Evolutionary conservation across 2,797 vertebrate species (phyloP).

Genomic region (Sebastes oblongus): DNA sequence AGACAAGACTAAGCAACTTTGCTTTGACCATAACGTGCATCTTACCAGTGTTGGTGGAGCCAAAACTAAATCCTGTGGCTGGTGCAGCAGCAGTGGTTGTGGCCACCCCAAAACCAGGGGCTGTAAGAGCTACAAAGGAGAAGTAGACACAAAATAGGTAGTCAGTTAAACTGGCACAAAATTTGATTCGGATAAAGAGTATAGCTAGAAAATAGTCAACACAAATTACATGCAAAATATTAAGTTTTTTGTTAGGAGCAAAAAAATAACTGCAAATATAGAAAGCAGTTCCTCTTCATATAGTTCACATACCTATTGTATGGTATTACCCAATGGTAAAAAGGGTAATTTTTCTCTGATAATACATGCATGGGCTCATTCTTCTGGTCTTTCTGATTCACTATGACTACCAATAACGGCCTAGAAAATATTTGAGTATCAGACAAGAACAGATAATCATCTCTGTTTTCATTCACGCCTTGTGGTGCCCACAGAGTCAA

Average conservation of each 20-base stretch:
- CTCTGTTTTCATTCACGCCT: neutral
- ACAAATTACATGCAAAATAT: neutral
- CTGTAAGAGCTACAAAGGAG: constrained; percentile 74
- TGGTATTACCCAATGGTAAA: too few species aligned
- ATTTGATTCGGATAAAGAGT: neutral
- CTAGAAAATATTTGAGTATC: neutral
- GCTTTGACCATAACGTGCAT: neutral
- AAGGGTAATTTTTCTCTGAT: neutral
- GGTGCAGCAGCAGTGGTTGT: constrained; percentile 78
- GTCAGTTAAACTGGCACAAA: neutral
- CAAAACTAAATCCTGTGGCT: constrained; percentile 85
- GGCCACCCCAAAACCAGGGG: constrained; percentile 80
- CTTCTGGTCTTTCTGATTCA: neutral
- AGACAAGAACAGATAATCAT: neutral
- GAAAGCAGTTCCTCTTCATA: neutral
- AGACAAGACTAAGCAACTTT: neutral
- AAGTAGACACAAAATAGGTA: neutral
- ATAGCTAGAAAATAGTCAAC: neutral
- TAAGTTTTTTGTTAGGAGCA: neutral
- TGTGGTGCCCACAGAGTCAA: neutral
- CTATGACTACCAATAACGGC: neutral
- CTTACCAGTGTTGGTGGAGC: constrained; percentile 81
- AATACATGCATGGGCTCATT: neutral
- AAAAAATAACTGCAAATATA: neutral
- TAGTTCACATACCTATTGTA: neutral